Conservation (phyloP, 2,113 vertebrate species). For the Phocoena sinus region DNA sequence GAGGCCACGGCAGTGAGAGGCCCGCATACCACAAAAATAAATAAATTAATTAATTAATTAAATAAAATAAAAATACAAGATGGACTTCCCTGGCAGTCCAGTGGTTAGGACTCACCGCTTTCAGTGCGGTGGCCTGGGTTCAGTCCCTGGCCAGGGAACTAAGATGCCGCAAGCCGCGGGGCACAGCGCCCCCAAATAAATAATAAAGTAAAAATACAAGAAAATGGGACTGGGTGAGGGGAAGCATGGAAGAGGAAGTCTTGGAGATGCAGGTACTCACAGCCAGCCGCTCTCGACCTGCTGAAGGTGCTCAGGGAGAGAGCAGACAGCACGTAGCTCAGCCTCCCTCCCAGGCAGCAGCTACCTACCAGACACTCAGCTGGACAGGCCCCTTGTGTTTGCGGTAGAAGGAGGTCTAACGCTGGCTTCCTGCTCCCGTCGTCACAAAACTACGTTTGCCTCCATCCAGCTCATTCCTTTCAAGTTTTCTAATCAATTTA, state of each 20-base stretch:
- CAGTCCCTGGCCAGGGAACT: background rate
- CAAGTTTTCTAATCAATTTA: background rate
- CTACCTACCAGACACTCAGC: background rate
- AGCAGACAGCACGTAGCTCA: background rate
- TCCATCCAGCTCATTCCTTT: background rate
- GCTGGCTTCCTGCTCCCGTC: background rate
- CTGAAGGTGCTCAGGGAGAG: background rate
- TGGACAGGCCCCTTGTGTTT: background rate
- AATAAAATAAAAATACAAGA: background rate
- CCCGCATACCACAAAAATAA: too few relatives aligned
- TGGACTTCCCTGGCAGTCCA: background rate
- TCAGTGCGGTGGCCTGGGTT: background rate
- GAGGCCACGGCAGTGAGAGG: too few relatives aligned
- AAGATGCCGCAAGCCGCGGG: background rate
- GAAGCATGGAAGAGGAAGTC: background rate
- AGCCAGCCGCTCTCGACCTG: too few relatives aligned
- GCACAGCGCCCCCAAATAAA: accelerated
- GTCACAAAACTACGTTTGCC: background rate
- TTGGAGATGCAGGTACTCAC: background rate
- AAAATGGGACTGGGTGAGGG: background rate
- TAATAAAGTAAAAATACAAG: background rate
- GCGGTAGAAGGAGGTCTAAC: background rate
- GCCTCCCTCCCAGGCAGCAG: background rate
- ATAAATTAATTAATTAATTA: too few relatives aligned
- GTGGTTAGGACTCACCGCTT: background rate